These are phyloP conservation scores for Drosophila neonasuta DNA, from an alignment of 2,888 invertebrate genomes.

Conservation along the genomic window DNA sequence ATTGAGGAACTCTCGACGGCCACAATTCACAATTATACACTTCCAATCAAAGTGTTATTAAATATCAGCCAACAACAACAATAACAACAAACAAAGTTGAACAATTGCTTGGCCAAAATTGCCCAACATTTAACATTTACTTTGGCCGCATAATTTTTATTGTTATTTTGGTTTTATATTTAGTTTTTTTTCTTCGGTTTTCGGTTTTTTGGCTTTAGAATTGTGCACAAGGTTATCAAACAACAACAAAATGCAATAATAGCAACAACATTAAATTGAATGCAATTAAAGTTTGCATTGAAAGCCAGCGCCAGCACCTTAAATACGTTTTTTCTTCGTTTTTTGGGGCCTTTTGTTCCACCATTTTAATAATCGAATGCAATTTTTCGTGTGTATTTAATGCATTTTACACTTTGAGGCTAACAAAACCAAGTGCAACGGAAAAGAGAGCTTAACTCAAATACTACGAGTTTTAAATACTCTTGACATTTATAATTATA, in stretches of 20 bases:
- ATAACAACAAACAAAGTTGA: constrained; percentile 30
- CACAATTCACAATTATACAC: constrained; percentile 6
- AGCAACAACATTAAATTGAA: constrained; percentile 61
- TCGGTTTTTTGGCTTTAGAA: constrained; percentile 54
- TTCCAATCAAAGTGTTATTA: constrained; percentile 35
- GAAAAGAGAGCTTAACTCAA: background rate
- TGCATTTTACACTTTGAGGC: constrained; percentile 42
- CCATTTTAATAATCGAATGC: constrained; percentile 71
- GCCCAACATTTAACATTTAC: constrained; percentile 74
- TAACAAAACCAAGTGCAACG: constrained; percentile 25
- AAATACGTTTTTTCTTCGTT: constrained; percentile 12
- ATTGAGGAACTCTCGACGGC: constrained; percentile 46
- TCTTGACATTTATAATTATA: background rate
- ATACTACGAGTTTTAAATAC: background rate
- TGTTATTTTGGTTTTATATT: constrained; percentile 17
- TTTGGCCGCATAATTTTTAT: constrained; percentile 58
- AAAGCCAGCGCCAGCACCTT: constrained; percentile 58
- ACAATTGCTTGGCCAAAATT: constrained; percentile 59
- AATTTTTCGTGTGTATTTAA: constrained; percentile 52
- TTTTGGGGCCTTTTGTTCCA: constrained; percentile 59
- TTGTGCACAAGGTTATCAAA: constrained; percentile 78
- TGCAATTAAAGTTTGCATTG: constrained; percentile 78
- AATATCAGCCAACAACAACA: constrained; percentile 21
- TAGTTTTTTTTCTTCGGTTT: constrained; percentile 9
- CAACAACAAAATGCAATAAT: constrained; percentile 6